Evolutionary conservation across 1,140 invertebrate species (phyloP).

Genomic region (Melipona quadrifasciata): DNA sequence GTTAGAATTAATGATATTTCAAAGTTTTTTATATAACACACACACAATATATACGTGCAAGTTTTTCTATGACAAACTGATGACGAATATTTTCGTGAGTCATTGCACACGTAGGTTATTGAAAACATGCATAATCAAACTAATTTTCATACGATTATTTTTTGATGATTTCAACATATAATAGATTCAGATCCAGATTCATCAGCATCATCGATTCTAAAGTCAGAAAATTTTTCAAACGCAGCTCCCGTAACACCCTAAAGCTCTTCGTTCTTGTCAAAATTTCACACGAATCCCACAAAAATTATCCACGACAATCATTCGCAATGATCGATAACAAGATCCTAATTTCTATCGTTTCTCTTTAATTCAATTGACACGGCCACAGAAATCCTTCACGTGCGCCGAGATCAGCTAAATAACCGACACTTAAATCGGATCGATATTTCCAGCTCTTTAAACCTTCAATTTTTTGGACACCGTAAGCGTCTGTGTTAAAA

Average conservation of each 20-base stretch:
- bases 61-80: too few relatives aligned
- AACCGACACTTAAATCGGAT: background rate
- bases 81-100: too few relatives aligned
- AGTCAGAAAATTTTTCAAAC: background rate
- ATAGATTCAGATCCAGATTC: background rate
- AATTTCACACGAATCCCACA: too few relatives aligned
- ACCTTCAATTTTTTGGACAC: background rate
- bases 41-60: too few relatives aligned
- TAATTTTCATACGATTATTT: background rate
- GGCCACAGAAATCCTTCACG: background rate
- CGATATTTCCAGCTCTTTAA: background rate
- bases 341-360: background rate
- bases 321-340: background rate
- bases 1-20: too few relatives aligned
- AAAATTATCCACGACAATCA: background rate
- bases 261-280: background rate
- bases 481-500: background rate
- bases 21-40: too few relatives aligned
- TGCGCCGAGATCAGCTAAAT: background rate
- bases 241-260: background rate
- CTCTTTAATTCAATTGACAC: background rate
- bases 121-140: background rate
- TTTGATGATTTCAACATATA: background rate
- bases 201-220: background rate
- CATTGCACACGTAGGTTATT: background rate